A percentile compares a stretch with the other conserved stretches of the same genome.
Conservation (phyloP, 1,140 invertebrate genomes). For the Neuroterus valhalla region DNA sequence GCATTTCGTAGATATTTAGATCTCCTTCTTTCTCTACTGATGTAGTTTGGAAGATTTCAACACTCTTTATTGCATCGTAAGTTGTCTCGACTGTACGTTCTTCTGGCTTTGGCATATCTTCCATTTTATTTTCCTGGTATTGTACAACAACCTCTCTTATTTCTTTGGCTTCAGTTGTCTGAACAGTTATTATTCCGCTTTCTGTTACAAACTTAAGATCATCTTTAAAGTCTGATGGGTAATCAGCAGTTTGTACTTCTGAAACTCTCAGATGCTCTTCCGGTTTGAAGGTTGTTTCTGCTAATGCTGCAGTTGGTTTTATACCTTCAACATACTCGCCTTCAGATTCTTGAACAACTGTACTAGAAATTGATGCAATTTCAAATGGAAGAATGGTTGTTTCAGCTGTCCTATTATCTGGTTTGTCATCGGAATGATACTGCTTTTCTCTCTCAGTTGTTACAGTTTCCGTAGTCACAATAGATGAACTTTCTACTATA, state of each 20-base stretch:
- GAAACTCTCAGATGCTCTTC: constrained; percentile 77
- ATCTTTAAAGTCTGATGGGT: constrained; percentile 75
- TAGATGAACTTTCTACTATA: constrained; percentile 77
- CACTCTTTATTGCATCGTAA: constrained; percentile 71
- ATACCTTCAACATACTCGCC: constrained; percentile 68
- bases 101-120: constrained; percentile 63
- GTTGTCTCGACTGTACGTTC: constrained; percentile 65
- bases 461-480: constrained; percentile 77
- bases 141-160: constrained; percentile 75
- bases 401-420: constrained; percentile 73
- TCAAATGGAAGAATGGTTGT: constrained; percentile 75
- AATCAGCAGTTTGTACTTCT: constrained; percentile 76
- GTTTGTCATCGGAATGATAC: constrained; percentile 69
- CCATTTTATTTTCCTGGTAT: constrained; percentile 74
- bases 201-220: constrained; percentile 76
- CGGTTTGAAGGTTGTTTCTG: constrained; percentile 73
- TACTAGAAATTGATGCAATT: constrained; percentile 74
- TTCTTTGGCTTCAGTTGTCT: constrained; percentile 77
- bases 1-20: constrained; percentile 72
- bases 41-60: constrained; percentile 75
- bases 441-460: constrained; percentile 78
- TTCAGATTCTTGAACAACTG: constrained; percentile 78
- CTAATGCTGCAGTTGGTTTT: constrained; percentile 72
- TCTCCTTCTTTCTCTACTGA: constrained; percentile 77
- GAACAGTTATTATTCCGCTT: constrained; percentile 70